Conservation (phyloP, 2,888 invertebrate species). For the Latrodectus hesperus region DNA sequence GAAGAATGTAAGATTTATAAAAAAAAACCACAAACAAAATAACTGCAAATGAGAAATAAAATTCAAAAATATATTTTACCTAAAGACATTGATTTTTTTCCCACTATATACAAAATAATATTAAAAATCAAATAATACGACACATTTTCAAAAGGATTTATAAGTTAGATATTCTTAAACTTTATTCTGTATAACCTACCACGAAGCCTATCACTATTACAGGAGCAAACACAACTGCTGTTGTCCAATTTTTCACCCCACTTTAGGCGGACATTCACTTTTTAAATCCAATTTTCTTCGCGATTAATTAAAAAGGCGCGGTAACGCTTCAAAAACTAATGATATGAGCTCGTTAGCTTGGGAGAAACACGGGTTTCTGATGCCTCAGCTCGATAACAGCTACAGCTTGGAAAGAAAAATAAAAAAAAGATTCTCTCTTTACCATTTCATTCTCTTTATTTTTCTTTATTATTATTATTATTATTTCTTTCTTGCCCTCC, state of each 20-base stretch:
- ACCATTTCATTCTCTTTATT: neutral
- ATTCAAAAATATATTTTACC: too few species aligned
- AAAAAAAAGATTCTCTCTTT: neutral
- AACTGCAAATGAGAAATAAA: too few species aligned
- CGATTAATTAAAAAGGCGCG: constrained; percentile 68
- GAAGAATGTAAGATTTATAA: too few species aligned
- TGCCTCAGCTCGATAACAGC: constrained; percentile 30
- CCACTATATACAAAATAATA: too few species aligned
- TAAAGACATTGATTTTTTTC: too few species aligned
- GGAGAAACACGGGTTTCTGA: constrained; percentile 21
- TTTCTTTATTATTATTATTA: constrained; percentile 15
- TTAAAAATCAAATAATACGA: too few species aligned
- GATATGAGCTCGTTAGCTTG: constrained; percentile 57
- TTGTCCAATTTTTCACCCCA: constrained; percentile 50
- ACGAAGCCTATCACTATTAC: neutral
- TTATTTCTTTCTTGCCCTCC: constrained; percentile 6
- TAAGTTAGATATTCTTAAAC: too few species aligned
- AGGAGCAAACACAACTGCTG: constrained; percentile 1
- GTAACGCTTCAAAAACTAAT: constrained; percentile 58
- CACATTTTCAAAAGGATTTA: too few species aligned
- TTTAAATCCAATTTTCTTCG: constrained; percentile 59
- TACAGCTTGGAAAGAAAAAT: neutral
- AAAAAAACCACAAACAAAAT: too few species aligned
- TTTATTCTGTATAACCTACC: too few species aligned
- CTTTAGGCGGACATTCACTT: constrained; percentile 43